phyloP scores from a whole-genome alignment of 2,797 vertebrate genomes.

The Pseudochromis fuscus region DNA sequence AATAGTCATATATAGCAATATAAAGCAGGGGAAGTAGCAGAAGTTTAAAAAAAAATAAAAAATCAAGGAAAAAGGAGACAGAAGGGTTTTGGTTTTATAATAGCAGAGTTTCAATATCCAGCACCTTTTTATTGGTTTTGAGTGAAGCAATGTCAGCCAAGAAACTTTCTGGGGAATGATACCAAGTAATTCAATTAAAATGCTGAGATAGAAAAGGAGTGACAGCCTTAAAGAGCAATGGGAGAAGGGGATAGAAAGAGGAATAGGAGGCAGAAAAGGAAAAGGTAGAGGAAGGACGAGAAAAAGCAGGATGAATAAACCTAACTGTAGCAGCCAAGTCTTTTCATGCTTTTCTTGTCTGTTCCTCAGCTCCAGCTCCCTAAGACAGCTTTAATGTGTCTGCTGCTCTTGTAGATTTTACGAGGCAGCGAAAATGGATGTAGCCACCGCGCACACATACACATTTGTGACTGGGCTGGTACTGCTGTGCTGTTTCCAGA shows the following conservation, averaged over 20 bases:
- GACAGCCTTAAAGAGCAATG: conserved; percentile 58
- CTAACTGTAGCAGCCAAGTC: conserved; percentile 50
- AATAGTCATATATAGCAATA: conserved; percentile 37
- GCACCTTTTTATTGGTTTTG: conserved; percentile 66
- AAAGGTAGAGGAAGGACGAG: conserved; percentile 32
- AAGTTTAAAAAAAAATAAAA: conserved; percentile 14
- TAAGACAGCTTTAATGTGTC: conserved; percentile 73
- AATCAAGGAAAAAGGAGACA: conserved; percentile 21
- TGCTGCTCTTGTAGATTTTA: conserved; percentile 76
- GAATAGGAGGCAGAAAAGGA: conserved; percentile 25
- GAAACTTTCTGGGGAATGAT: conserved; percentile 68
- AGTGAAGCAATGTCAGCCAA: conserved; percentile 66
- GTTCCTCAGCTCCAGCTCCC: conserved; percentile 59
- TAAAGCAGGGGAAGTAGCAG: conserved; percentile 6
- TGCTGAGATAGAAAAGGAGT: conserved; percentile 47
- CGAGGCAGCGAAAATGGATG: conserved; percentile 71
- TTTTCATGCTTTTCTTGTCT: conserved; percentile 60
- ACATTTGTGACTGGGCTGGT: conserved; percentile 45
- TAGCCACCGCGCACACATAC: conserved; percentile 37
- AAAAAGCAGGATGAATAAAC: conserved; percentile 62
- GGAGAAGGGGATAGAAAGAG: conserved; percentile 23
- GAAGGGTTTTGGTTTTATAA: conserved; percentile 43
- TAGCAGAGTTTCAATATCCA: conserved; percentile 48
- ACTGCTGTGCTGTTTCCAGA: conserved; percentile 32
- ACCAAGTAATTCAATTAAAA: conserved; percentile 75